Conservation (phyloP, 2,888 invertebrate genomes). For the Arge pagana region DNA sequence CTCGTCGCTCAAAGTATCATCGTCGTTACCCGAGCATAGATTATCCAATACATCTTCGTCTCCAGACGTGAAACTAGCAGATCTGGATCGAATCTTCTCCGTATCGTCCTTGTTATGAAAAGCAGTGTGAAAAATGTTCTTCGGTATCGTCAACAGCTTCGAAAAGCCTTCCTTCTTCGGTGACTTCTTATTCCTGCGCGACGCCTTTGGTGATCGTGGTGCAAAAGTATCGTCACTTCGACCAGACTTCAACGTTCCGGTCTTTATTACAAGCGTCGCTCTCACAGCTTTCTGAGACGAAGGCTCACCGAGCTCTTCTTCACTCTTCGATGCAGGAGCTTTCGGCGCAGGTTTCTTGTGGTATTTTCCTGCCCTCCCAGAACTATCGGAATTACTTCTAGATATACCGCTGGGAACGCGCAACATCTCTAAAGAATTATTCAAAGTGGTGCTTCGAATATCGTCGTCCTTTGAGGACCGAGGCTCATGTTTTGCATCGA, state of each 20-base stretch:
- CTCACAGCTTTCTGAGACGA: conserved; percentile 52
- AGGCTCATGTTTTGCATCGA: not conserved
- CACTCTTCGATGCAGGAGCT: conserved; percentile 47
- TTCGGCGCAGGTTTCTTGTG: conserved; percentile 62
- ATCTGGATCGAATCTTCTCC: conserved; percentile 39
- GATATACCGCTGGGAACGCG: conserved; percentile 28
- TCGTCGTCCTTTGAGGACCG: not conserved
- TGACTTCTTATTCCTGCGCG: conserved; percentile 34
- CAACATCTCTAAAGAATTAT: not conserved
- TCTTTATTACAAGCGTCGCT: conserved; percentile 60
- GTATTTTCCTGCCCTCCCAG: conserved; percentile 60
- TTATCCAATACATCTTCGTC: no score
- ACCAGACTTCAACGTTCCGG: conserved; percentile 53
- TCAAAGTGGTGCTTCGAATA: not conserved
- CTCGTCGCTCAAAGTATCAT: conserved; percentile 20
- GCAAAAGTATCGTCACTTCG: conserved; percentile 41
- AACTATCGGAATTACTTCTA: conserved; percentile 41
- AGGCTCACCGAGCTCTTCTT: conserved; percentile 27
- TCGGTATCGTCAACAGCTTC: conserved; percentile 50
- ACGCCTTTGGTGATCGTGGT: conserved; percentile 33
- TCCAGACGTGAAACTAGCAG: conserved; percentile 41
- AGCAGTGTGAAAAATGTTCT: conserved; percentile 49
- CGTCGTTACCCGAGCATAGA: conserved; percentile 1
- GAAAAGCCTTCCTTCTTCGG: conserved; percentile 46
- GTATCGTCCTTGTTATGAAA: conserved; percentile 44